Evolutionary conservation across 2,797 vertebrate genomes (phyloP).

Genomic region (Dromococcyx pavoninus): DNA sequence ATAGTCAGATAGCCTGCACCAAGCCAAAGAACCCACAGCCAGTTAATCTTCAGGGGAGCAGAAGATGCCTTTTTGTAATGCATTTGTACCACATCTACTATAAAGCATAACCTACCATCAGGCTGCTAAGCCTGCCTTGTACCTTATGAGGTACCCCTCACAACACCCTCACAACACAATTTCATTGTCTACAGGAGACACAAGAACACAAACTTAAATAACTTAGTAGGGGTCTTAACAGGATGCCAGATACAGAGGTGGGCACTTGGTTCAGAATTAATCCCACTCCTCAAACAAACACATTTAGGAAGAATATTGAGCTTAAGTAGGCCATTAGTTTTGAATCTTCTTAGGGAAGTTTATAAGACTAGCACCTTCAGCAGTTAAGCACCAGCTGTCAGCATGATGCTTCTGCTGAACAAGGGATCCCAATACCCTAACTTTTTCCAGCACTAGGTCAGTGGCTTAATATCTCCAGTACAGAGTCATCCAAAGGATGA

Average conservation of each 20-base stretch:
- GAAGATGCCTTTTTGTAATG: background rate
- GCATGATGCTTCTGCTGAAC: background rate
- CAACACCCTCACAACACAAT: accelerated
- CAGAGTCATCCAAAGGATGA: accelerated
- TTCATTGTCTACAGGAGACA: background rate
- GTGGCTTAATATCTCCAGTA: background rate
- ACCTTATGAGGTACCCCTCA: accelerated
- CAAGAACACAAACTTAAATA: background rate
- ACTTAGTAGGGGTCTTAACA: background rate
- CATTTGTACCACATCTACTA: accelerated
- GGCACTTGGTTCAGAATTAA: background rate
- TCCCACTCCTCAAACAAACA: accelerated
- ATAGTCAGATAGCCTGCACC: background rate
- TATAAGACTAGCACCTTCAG: background rate
- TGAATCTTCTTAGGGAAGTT: background rate
- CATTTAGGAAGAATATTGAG: background rate
- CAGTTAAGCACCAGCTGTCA: background rate
- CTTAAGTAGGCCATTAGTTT: background rate
- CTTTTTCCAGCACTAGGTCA: background rate
- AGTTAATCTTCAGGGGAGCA: background rate
- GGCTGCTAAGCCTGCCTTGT: background rate
- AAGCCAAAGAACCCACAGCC: background rate
- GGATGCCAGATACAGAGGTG: accelerated
- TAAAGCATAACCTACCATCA: background rate
- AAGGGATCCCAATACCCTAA: background rate